These are phyloP conservation scores for Phymatocera aterrima DNA, from an alignment of 2,888 invertebrate species.

Conservation along the genomic window DNA sequence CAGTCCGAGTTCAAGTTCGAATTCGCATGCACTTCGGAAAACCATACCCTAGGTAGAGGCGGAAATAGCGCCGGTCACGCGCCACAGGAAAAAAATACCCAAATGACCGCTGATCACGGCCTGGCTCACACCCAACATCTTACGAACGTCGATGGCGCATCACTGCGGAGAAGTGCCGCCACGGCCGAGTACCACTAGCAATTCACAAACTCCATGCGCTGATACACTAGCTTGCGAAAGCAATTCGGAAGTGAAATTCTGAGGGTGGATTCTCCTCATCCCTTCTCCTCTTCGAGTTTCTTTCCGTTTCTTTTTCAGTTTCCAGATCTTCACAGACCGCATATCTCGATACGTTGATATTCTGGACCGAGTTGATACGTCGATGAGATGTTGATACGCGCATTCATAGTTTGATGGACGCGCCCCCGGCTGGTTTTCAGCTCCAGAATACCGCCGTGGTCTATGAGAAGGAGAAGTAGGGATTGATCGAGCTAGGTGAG, in stretches of 20 bases:
- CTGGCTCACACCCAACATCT: conserved; percentile 30
- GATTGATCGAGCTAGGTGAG: conserved; percentile 21
- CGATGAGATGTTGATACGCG: conserved; percentile 1
- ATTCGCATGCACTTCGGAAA: background rate
- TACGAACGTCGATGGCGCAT: conserved; percentile 21
- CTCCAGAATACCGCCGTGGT: background rate
- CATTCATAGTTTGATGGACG: background rate
- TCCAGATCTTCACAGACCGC: too few species aligned
- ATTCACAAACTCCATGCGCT: background rate
- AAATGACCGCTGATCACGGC: conserved; percentile 31
- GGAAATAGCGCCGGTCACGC: conserved; percentile 25
- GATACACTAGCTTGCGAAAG: background rate
- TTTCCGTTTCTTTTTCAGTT: too few species aligned
- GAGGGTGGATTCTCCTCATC: too few species aligned
- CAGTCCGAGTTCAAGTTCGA: background rate
- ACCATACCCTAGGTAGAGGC: background rate
- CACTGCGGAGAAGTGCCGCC: background rate
- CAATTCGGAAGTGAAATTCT: too few species aligned
- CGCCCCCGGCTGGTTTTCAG: background rate
- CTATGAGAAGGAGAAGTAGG: background rate
- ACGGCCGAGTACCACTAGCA: background rate
- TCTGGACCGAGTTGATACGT: background rate
- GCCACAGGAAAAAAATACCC: conserved; percentile 1
- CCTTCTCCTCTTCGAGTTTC: background rate
- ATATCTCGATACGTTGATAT: background rate